Evolutionary conservation across 2,113 vertebrate species (phyloP), one percentile per base, ranked within the genome.

Genomic region (Oncorhynchus nerka): DNA sequence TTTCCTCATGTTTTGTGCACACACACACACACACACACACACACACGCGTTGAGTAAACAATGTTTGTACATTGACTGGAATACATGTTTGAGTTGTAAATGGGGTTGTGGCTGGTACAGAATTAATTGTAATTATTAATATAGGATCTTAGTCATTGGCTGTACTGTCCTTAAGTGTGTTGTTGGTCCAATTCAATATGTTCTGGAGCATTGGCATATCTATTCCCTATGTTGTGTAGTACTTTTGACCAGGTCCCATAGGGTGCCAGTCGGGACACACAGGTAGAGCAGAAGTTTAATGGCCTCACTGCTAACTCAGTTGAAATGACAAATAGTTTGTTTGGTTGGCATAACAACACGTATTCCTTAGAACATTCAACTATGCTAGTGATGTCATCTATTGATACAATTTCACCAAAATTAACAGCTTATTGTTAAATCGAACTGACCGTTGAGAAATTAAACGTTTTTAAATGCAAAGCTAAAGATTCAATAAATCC

Each of bases 41-140:
- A 75, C 89, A 91, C 77, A 78, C 79, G 71, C 81, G 84, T 85
- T 74, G 79, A 19, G 85, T 87, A 87, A 85, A 79, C 75, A 62
- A 75, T 68, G 66, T 74, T 83, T 81, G 84, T 84, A 90, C 87
- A 86, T 87, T 82, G 81, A 85, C 67, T 34, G 78, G 79, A 83
- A 86, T 70, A 5, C 78, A 78, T 81, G 81, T 48, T 20, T 49
- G 77, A 80, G 78, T 64, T 82, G 86, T 83, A 82, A 12, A n/a
- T 22, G n/a, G 8, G 24, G 79, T 78, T 55, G 83, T 75, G 84
- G 89, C 87, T 88, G 83, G 85, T 91, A 86, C 81, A 87, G 84
- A 88, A 88, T 88, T 83, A 80, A 45, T 11, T 3, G 9, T 82
- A 75, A 73, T 75, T 81, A 76, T 81, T 82, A 16, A 59, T 48